These are phyloP conservation scores for Turnix velox DNA, from an alignment of 2,113 vertebrate species.

Conservation along the genomic window DNA sequence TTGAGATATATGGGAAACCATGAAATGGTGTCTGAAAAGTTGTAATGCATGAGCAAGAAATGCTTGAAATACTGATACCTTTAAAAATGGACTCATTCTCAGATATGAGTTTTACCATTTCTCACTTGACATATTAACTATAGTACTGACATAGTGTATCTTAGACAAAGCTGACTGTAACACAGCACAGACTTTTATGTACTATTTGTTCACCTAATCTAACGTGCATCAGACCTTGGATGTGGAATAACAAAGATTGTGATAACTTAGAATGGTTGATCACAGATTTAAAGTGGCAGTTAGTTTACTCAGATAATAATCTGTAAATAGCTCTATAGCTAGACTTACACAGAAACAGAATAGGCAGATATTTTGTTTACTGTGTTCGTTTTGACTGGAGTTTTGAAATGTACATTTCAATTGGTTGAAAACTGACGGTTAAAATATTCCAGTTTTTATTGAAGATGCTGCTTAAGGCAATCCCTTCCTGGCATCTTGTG, in stretches of 20 bases:
- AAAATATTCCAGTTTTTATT: slow-evolving; percentile 33
- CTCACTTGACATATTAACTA: slow-evolving; percentile 69
- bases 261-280: slow-evolving; percentile 62
- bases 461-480: background rate
- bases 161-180: slow-evolving; percentile 63
- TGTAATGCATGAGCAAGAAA: slow-evolving; percentile 67
- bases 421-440: slow-evolving; percentile 27
- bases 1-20: slow-evolving; percentile 60
- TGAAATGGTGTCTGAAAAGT: slow-evolving; percentile 72
- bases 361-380: slow-evolving; percentile 42
- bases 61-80: slow-evolving; percentile 72
- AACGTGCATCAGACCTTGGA: slow-evolving; percentile 65
- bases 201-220: slow-evolving; percentile 70
- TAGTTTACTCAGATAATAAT: slow-evolving; percentile 68
- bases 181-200: slow-evolving; percentile 47
- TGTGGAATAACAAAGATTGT: slow-evolving; percentile 66
- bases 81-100: slow-evolving; percentile 69
- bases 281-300: slow-evolving; percentile 75
- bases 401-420: slow-evolving; percentile 41
- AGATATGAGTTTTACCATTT: slow-evolving; percentile 57
- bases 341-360: background rate
- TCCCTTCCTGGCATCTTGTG: background rate
- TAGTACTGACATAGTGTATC: slow-evolving; percentile 40
- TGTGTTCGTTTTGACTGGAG: slow-evolving; percentile 42
- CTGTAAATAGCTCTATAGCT: slow-evolving; percentile 58